These are phyloP conservation scores for Chaetodon trifascialis DNA, from an alignment of 2,113 vertebrate species.

Conservation along the genomic window DNA sequence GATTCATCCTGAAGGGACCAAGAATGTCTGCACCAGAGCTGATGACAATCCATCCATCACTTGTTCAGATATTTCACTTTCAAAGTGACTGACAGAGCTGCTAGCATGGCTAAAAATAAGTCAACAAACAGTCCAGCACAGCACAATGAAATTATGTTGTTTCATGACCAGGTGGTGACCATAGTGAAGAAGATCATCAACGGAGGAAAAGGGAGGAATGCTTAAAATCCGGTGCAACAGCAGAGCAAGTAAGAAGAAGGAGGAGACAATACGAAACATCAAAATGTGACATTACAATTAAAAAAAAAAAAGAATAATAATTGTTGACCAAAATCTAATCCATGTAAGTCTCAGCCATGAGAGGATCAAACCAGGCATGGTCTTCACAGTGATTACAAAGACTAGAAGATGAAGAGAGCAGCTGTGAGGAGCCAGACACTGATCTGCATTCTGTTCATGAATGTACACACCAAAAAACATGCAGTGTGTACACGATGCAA, in stretches of 20 bases:
- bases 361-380: neutral
- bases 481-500: slow-evolving; percentile 64
- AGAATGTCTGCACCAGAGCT: neutral
- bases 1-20: neutral
- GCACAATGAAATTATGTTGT: neutral
- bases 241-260: slow-evolving; percentile 7
- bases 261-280: neutral
- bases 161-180: slow-evolving; percentile 51
- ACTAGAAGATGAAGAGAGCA: slow-evolving; percentile 12
- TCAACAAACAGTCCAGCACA: neutral
- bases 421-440: slow-evolving; percentile 27
- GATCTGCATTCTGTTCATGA: slow-evolving; percentile 71
- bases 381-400: slow-evolving; percentile 22
- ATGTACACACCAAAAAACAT: slow-evolving; percentile 64
- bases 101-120: neutral
- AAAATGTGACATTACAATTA: neutral
- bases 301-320: neutral
- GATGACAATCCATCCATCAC: neutral
- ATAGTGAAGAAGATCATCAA: slow-evolving; percentile 13
- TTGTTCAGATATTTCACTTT: neutral
- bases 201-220: neutral
- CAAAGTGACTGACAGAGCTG: neutral
- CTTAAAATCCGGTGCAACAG: neutral
- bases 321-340: neutral
- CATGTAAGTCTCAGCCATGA: neutral